phyloP scores from a whole-genome alignment of 2,113 vertebrate species.

The Dasyprocta punctata region DNA sequence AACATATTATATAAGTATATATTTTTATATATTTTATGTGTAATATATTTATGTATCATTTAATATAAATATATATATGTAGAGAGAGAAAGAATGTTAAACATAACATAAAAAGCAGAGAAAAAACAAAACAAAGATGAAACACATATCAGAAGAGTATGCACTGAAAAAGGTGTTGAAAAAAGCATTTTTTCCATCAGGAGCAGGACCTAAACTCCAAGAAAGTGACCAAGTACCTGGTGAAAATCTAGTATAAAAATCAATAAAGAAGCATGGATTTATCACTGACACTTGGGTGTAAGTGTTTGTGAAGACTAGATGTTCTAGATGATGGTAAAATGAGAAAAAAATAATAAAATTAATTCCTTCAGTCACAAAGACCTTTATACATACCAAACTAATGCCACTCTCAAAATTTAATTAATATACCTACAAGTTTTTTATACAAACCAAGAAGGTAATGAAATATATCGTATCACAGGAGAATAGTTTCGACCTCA shows the following conservation, averaged over 20 bases:
- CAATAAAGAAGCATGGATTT: neutral
- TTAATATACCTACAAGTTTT: neutral
- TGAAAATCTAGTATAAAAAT: neutral
- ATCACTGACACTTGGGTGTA: neutral
- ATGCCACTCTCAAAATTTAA: neutral
- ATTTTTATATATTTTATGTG: neutral
- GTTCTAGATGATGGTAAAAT: neutral
- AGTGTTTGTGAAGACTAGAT: neutral
- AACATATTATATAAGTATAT: neutral
- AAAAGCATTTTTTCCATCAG: neutral
- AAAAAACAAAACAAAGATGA: neutral
- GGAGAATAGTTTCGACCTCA: neutral
- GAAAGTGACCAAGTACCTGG: neutral
- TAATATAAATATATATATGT: neutral
- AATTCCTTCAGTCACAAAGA: neutral
- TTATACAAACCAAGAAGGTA: neutral
- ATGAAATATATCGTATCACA: neutral
- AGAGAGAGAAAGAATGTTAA: neutral
- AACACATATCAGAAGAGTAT: neutral
- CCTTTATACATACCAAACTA: neutral
- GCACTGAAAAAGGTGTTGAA: neutral
- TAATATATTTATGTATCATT: neutral
- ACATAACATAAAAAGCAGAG: neutral
- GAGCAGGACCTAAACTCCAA: neutral
- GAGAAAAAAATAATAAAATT: neutral